These are phyloP conservation scores for Hypotaenidia okinawae DNA, from an alignment of 2,797 vertebrate genomes.

Conservation along the genomic window DNA sequence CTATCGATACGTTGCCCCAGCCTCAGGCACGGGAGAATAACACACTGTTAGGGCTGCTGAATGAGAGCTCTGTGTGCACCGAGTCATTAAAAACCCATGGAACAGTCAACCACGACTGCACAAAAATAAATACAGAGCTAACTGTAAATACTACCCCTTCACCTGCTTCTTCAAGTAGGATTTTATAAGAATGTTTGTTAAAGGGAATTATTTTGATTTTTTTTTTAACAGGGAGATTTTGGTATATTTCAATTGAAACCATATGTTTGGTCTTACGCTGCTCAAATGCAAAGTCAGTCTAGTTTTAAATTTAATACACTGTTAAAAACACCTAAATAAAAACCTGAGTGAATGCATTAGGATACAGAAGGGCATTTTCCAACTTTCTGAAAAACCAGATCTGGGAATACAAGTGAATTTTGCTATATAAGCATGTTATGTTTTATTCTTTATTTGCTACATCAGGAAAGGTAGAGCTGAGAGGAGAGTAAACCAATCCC, in stretches of 20 bases:
- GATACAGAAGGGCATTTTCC: constrained; percentile 24
- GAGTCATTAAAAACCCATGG: constrained; percentile 47
- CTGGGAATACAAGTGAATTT: constrained; percentile 1
- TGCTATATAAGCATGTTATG: not conserved
- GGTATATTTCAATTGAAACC: constrained; percentile 62
- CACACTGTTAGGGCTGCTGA: constrained; percentile 48
- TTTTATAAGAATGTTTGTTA: constrained; percentile 69
- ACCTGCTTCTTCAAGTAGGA: constrained; percentile 51
- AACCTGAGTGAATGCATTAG: not conserved
- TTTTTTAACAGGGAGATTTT: constrained; percentile 27
- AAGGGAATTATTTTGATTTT: not conserved
- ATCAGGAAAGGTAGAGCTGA: not conserved
- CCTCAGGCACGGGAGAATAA: constrained; percentile 52
- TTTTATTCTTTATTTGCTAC: not conserved
- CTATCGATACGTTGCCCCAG: not conserved
- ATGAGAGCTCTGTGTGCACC: constrained; percentile 66
- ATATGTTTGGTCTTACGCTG: constrained; percentile 43
- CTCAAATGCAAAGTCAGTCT: constrained; percentile 26
- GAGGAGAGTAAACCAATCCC: not conserved
- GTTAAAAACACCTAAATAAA: constrained; percentile 49
- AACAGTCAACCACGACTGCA: constrained; percentile 48
- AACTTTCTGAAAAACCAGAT: not conserved
- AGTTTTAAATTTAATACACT: constrained; percentile 59
- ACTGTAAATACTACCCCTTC: constrained; percentile 47
- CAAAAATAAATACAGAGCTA: constrained; percentile 68